Base-by-base conservation (phyloP, 2,113 vertebrate species). In the Vicugna pacos region DNA sequence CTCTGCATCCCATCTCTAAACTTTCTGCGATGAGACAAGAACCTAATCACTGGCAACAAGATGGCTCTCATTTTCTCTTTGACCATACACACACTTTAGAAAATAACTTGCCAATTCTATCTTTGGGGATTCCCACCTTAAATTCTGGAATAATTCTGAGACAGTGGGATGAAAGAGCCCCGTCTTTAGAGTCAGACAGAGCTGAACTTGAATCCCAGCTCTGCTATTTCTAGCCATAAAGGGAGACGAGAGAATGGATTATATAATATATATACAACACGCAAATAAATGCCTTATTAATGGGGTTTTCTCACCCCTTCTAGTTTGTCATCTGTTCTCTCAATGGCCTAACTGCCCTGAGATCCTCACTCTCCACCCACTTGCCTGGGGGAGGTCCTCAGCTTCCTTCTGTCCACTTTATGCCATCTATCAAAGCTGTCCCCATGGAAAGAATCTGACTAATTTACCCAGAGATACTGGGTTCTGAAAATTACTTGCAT, bases 71-170 rank as follows among this genome's bases (percentile, higher is more conserved):
- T 56, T 89, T 32, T 86, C 17, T 69, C 50, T 84, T 92, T 48
- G 38, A 65, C 46, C 15, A 75, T 70, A 83, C 0, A 89, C 10
- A 80, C n/a, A 82, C 54, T 92, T 83, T 77, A 91, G 73, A 58
- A 92, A 96, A 42, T 56, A 88, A 89, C 46, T 42, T 77, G 30
- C 56, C 77, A 72, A 2, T 48, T 96, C 54, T 60, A n/a, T 77
- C 30, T 83, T 73, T 75, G 64, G 72, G n/a, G 30, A 28, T 93
- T 69, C 26, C 64, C 11, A 81, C 56, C 38, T 69, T 58, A 60
- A 77, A 32, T 56, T 77, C 54, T 46, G 58, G 89, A 72, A 89
- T 77, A 48, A 85, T 46, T 73, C 26, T 60, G 85, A 94, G 67
- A 86, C 56, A 88, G 14, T 70, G 12, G 28, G 62, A 65, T 67